phyloP scores from a whole-genome alignment of 2,888 invertebrate species.

The Tetranychus piercei region DNA sequence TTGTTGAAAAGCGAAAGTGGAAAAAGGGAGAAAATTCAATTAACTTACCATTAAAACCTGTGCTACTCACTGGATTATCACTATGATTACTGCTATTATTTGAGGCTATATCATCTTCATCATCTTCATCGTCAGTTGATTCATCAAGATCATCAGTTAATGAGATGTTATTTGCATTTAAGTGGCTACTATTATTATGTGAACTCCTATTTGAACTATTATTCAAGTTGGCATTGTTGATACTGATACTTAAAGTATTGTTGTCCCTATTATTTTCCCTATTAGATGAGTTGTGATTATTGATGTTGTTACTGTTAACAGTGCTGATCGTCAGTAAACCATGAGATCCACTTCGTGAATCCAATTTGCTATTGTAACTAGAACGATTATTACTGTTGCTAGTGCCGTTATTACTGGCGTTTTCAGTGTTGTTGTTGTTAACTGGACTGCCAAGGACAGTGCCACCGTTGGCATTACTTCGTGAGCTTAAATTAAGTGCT shows the following conservation, averaged over 20 bases:
- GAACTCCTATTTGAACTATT: slow-evolving; percentile 5
- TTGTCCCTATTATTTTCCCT: slow-evolving; percentile 7
- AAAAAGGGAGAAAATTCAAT: not conserved
- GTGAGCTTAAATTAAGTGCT: not conserved
- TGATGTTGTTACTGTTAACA: slow-evolving; percentile 1
- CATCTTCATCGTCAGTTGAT: slow-evolving; percentile 24
- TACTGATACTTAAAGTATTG: slow-evolving; percentile 3
- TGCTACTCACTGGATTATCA: slow-evolving; percentile 20
- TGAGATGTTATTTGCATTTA: not conserved
- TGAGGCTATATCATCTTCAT: slow-evolving; percentile 25
- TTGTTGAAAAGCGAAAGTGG: too few relatives aligned
- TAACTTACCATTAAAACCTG: slow-evolving; percentile 15
- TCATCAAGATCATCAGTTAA: slow-evolving; percentile 22
- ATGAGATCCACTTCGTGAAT: not conserved
- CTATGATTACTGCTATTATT: slow-evolving; percentile 21
- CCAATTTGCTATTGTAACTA: not conserved
- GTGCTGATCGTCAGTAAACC: not conserved
- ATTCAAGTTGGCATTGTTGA: not conserved
- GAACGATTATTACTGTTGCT: not conserved
- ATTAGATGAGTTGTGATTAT: slow-evolving; percentile 1
- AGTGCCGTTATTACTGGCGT: not conserved
- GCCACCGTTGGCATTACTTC: not conserved
- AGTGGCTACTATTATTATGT: not conserved
- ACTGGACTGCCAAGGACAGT: not conserved
- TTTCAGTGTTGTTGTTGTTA: not conserved